Conservation (phyloP, 2,888 invertebrate genomes). For the Phalera bucephala region DNA sequence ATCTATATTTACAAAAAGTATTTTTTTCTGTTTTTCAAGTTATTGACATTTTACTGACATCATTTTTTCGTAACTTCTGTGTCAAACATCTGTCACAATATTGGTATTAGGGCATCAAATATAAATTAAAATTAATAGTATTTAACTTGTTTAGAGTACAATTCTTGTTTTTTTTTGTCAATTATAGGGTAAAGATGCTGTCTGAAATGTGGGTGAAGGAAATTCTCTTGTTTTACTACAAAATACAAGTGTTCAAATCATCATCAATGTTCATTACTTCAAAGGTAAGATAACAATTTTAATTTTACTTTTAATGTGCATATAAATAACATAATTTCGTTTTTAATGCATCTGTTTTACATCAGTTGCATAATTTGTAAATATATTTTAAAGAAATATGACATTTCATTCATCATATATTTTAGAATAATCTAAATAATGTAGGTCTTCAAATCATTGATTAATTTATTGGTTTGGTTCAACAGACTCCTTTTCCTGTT, state of each 20-base stretch:
- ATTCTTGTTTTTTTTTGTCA: no score
- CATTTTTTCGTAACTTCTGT: conserved; percentile 44
- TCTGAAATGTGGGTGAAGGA: conserved; percentile 16
- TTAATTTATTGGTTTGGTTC: no score
- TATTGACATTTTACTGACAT: conserved; percentile 45
- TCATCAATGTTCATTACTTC: conserved; percentile 15
- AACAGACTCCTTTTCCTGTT: no score
- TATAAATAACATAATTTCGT: no score
- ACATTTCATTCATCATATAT: no score
- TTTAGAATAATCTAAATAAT: no score
- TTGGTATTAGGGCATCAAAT: conserved; percentile 19
- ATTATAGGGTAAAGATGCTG: conserved; percentile 25
- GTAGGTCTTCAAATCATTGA: no score
- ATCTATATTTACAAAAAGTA: no score
- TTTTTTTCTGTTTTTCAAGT: conserved; percentile 29
- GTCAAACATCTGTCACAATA: conserved; percentile 52
- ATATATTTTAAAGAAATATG: no score
- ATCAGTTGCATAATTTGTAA: neutral
- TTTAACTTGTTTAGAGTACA: no score
- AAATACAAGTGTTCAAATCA: conserved; percentile 15
- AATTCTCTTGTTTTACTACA: conserved; percentile 10
- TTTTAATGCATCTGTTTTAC: neutral
- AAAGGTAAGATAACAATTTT: conserved; percentile 33
- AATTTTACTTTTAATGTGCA: no score
- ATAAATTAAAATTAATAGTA: no score